Conservation (phyloP, 2,797 vertebrate genomes). For the Cygnus olor region DNA sequence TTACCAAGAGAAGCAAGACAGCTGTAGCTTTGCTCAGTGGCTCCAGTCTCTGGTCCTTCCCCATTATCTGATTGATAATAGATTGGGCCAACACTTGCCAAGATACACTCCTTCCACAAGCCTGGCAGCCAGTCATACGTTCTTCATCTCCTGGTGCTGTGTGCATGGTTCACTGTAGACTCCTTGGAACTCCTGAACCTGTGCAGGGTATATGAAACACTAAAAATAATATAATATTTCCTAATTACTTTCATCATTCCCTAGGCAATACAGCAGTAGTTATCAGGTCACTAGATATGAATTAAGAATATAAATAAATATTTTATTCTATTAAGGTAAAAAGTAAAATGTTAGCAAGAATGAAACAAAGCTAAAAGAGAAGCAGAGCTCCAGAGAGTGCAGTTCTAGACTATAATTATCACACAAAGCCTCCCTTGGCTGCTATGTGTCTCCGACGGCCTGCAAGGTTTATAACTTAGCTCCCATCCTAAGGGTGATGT, state of each 20-base stretch:
- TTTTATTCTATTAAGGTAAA: neutral
- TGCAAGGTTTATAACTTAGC: neutral
- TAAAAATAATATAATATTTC: neutral
- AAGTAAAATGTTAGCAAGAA: neutral
- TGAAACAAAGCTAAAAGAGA: neutral
- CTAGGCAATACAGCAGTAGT: neutral
- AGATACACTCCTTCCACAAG: neutral
- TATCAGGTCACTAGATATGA: neutral
- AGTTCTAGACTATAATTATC: neutral
- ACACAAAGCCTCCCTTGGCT: neutral
- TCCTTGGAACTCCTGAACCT: neutral
- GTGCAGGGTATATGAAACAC: neutral
- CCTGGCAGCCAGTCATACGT: neutral
- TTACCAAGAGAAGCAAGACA: neutral
- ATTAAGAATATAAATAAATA: neutral
- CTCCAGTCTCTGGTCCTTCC: neutral
- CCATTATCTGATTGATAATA: neutral
- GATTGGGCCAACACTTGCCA: neutral
- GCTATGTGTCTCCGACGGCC: rapidly evolving
- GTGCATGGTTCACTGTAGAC: neutral
- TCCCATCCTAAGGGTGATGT: neutral
- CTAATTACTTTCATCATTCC: neutral
- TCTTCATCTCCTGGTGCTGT: neutral
- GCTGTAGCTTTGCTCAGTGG: neutral
- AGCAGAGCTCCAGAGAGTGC: neutral